Conservation (phyloP, 2,888 invertebrate genomes). For the Adela reaumurella region DNA sequence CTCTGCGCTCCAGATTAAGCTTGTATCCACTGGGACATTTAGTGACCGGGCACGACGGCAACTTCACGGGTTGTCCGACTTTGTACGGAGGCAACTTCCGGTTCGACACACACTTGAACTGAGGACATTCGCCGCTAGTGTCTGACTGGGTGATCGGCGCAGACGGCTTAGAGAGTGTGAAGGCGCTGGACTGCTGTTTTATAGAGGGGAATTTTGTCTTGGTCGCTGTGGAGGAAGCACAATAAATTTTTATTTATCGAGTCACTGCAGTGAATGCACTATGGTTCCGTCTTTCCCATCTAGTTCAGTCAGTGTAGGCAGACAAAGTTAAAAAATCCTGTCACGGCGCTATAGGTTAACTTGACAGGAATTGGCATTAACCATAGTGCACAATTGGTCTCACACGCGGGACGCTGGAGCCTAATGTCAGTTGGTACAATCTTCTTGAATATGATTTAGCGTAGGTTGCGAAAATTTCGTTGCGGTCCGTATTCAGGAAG, state of each 20-base stretch:
- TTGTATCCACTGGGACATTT: slow-evolving; percentile 64
- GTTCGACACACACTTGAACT: slow-evolving; percentile 53
- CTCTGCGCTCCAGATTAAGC: slow-evolving; percentile 39
- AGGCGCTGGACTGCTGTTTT: slow-evolving; percentile 15
- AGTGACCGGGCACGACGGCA: slow-evolving; percentile 37
- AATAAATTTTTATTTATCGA: too few relatives aligned
- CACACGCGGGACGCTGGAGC: too few relatives aligned
- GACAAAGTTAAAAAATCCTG: too few relatives aligned
- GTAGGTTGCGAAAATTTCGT: too few relatives aligned
- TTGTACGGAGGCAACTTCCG: slow-evolving; percentile 37
- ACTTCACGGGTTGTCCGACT: slow-evolving; percentile 20
- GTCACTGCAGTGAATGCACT: too few relatives aligned
- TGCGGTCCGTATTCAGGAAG: too few relatives aligned
- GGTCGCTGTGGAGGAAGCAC: neutral
- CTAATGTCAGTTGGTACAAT: too few relatives aligned
- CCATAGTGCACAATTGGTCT: too few relatives aligned
- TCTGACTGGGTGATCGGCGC: slow-evolving; percentile 8
- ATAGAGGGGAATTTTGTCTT: neutral
- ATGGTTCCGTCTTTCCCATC: neutral
- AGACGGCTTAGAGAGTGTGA: slow-evolving; percentile 33
- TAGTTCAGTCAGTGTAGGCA: neutral
- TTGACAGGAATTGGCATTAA: too few relatives aligned
- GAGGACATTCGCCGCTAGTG: slow-evolving; percentile 33
- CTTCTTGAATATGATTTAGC: too few relatives aligned
- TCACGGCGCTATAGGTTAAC: too few relatives aligned